Evolutionary conservation across 2,797 vertebrate species (phyloP), one percentile per base, ranked within the genome.

Genomic region (Siniperca obscura): DNA sequence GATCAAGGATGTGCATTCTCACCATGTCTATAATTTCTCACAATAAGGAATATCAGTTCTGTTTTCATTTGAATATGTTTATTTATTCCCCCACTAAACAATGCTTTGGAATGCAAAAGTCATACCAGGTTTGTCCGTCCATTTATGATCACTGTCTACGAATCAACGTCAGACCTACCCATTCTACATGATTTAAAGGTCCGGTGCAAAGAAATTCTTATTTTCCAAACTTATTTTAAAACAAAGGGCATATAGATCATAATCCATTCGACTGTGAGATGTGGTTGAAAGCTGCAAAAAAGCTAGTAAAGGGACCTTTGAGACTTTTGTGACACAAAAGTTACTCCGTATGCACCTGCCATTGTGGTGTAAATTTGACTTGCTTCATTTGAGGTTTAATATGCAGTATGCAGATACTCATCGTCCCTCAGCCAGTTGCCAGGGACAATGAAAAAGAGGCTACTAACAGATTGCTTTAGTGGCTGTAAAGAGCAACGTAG

Each of bases 101-200:
- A 27, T 73, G 44, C 53, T 68, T 52, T 72, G 1, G n/a, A 70
- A 52, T 50, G 19, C 11, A 70, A 22, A 84, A 34, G 7, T 70
- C 14, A 40, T 52, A 22, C 17, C 52, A 69, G 13, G 46, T 75
- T 56, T 83, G 70, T 86, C 84, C 55, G 44, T 83, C 76, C 27
- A 34, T 77, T 74, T 64, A 48, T 50, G 12, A 68, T 64, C 50
- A 61, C 6, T n/a, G 12, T 60, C 64, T 50, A 5, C 0, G 0
- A 66, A 21, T 80, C 7, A 10, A n/a, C 13, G 3, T 76, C 25
- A 53, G 53, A 67, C 57, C 57, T 25, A 30, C 57, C 25, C 3
- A 6, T 44, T 5, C 38, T n/a, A 25, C 44, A 42, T 62, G 25
- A 27, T 60, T 61, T 81, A 64, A 87, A 84, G 27, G 16, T 60